Evolutionary conservation across 2,113 vertebrate species (phyloP).

Genomic region (Jaculus jaculus): DNA sequence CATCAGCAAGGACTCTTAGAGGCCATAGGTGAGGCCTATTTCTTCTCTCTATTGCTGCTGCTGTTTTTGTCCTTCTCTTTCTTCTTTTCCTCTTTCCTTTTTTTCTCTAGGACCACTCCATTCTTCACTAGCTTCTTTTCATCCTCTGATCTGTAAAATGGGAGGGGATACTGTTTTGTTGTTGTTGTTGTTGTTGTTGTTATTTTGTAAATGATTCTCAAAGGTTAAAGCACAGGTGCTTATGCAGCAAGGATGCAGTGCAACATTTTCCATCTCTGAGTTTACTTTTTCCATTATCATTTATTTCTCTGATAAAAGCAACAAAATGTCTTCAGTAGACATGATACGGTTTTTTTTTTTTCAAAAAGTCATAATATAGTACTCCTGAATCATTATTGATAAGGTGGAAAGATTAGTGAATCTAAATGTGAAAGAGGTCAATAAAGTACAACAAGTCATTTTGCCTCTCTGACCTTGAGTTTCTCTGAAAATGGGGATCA

Average conservation of each 20-base stretch:
- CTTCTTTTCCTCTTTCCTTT: background rate
- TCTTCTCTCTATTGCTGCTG: background rate
- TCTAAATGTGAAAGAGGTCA: conserved; percentile 5
- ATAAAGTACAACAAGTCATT: background rate
- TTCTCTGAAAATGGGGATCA: conserved; percentile 25
- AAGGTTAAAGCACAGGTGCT: background rate
- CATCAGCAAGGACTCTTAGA: background rate
- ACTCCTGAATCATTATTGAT: background rate
- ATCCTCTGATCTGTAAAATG: background rate
- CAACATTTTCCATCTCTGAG: background rate
- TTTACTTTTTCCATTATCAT: background rate
- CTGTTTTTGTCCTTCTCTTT: background rate
- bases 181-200: background rate
- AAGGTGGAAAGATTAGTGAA: background rate
- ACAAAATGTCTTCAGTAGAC: background rate
- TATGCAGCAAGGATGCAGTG: background rate
- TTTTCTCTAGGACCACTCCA: background rate
- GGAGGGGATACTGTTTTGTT: background rate
- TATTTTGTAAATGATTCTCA: background rate
- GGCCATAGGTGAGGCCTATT: background rate
- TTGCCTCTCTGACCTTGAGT: background rate
- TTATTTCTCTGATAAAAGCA: background rate
- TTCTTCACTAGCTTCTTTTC: background rate
- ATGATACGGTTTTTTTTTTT: too few species aligned
- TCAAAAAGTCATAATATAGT: background rate